phyloP scores from a whole-genome alignment of 2,888 invertebrate species.

The Carabus problematicus region DNA sequence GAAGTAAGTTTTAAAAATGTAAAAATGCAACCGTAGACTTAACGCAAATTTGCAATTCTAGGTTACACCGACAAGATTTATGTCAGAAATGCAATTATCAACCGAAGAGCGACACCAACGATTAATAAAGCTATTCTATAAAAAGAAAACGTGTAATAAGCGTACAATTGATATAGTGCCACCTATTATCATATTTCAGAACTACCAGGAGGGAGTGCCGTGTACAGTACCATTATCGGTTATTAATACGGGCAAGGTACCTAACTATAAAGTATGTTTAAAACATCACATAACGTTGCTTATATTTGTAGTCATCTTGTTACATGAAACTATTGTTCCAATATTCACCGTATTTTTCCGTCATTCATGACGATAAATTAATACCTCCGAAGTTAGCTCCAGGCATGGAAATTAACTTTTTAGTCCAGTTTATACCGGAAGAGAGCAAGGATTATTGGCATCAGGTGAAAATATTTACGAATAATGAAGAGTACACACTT shows the following conservation, averaged over 20 bases:
- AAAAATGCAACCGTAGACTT: neutral
- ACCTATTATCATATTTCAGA: constrained; percentile 57
- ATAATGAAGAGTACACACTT: constrained; percentile 63
- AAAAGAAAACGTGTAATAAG: constrained; percentile 37
- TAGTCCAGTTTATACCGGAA: constrained; percentile 68
- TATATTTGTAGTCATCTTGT: constrained; percentile 60
- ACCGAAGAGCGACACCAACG: constrained; percentile 53
- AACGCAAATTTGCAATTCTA: constrained; percentile 37
- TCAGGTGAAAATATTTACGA: constrained; percentile 63
- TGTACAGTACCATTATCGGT: constrained; percentile 63
- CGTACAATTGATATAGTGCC: constrained; percentile 41
- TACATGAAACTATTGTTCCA: constrained; percentile 62
- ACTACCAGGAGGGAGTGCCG: constrained; percentile 63
- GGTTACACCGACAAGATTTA: constrained; percentile 54
- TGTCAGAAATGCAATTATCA: constrained; percentile 53
- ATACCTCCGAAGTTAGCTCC: constrained; percentile 69
- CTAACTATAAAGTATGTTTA: neutral
- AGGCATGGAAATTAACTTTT: constrained; percentile 70
- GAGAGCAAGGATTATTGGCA: constrained; percentile 65
- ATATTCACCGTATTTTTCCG: constrained; percentile 62
- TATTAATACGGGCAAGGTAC: constrained; percentile 66
- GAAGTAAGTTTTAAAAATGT: constrained; percentile 7
- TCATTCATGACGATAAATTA: constrained; percentile 60
- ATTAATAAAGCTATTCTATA: constrained; percentile 48
- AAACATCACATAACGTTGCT: neutral